These are phyloP conservation scores for Tragulus kanchil DNA, from an alignment of 2,113 vertebrate genomes.

Conservation along the genomic window DNA sequence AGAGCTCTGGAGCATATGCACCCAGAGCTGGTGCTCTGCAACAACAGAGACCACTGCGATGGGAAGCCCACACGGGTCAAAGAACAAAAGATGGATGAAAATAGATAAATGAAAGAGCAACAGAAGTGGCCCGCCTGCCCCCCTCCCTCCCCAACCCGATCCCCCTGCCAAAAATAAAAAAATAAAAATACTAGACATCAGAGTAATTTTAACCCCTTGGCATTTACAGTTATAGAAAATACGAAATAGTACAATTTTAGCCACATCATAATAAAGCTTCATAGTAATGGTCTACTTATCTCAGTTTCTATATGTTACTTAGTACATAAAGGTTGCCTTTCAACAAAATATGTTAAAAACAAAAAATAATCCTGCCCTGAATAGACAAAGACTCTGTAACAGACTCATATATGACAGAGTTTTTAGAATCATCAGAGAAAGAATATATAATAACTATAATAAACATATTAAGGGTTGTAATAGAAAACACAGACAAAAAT, in stretches of 20 bases:
- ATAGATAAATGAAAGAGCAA: no score
- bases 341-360: background rate
- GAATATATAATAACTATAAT: background rate
- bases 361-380: background rate
- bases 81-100: no score
- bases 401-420: background rate
- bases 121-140: no score
- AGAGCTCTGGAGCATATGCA: no score
- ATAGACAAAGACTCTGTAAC: background rate
- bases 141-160: no score
- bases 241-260: background rate
- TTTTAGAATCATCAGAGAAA: background rate
- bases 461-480: background rate
- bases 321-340: background rate
- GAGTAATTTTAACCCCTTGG: background rate
- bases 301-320: background rate
- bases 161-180: no score
- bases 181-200: background rate
- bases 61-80: no score
- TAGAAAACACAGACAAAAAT: background rate
- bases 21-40: no score
- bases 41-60: no score
- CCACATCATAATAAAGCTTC: background rate
- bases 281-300: background rate
- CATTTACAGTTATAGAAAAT: background rate